These are phyloP conservation scores for Globodera rostochiensis DNA, from an alignment of 1,140 invertebrate species.

Conservation along the genomic window DNA sequence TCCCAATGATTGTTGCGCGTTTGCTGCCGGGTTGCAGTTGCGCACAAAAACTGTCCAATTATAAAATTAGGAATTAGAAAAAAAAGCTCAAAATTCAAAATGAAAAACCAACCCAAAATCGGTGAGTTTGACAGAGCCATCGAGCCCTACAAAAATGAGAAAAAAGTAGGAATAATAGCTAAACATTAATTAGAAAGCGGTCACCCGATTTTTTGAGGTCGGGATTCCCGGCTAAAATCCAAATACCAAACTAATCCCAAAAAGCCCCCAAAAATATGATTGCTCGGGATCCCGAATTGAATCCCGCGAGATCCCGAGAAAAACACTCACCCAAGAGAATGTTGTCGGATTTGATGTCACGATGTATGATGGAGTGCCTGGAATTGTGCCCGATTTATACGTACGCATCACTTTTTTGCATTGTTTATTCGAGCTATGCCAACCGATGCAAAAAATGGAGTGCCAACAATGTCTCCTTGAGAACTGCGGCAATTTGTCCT, in stretches of 20 bases:
- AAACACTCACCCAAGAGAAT: conserved; percentile 49
- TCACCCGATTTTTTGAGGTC: no score
- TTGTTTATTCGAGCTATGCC: no score
- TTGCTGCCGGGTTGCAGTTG: conserved; percentile 63
- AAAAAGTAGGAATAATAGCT: background rate
- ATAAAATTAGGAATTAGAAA: background rate
- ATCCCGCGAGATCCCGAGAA: no score
- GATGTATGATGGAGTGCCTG: conserved; percentile 63
- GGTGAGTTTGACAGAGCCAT: conserved; percentile 63
- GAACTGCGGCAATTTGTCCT: conserved; percentile 64
- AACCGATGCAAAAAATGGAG: conserved; percentile 29
- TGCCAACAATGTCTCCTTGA: conserved; percentile 3
- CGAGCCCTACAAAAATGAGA: conserved; percentile 46
- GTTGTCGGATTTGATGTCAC: conserved; percentile 65
- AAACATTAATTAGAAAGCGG: background rate
- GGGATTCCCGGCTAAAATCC: no score
- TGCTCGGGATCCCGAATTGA: no score
- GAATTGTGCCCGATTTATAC: background rate
- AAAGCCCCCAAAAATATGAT: no score
- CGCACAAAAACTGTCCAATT: conserved; percentile 58
- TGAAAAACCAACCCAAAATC: conserved; percentile 55
- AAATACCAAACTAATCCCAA: no score
- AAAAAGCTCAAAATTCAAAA: conserved; percentile 25
- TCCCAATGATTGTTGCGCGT: conserved; percentile 72
- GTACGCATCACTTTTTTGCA: no score